Evolutionary conservation across 2,888 invertebrate species (phyloP), one percentile per base, ranked within the genome.

Genomic region (Cataglyphis rosenhaueri): DNA sequence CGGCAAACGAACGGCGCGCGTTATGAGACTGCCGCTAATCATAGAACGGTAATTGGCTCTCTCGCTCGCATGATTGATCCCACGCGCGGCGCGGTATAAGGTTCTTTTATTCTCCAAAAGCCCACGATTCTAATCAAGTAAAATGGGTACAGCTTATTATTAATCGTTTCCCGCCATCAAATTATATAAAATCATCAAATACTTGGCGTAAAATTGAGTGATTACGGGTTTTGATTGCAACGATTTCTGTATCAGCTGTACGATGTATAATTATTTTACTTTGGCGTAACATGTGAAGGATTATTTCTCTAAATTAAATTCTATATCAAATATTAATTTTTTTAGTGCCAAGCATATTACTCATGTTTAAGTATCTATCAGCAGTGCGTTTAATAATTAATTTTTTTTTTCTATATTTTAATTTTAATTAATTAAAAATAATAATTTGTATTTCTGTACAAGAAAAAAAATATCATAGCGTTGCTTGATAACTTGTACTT

Each of bases 61-160:
- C 68, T n/a, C 41, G 78, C 70, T 78, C 70, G 70, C 78, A 55
- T 76, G 78, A 78, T 70, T 68, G 71, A 71, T 79, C 59, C 78
- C 71, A 79, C 59, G 59, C 71, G 78, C 52, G 52, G n/a, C 52
- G 78, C 38, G 62, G 48, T 38, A 35, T 21, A 32, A 44, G 44
- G 48, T 48, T 79, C 71, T 71, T 79, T 71, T 59, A 48, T 79
- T 25, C 59, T 78, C 44, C 44, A 32, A 76, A 76, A 76, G 55
- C 76, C 76, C 55, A 76, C 55, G 55, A 66, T 52, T 52, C 29
- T 41, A n/a, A 55, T 29, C 38, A 29, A 35, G 76, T 55, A 75
- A 75, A 75, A 52, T 66, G 66, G 55, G 38, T 76, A 76, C 38
- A n/a, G 76, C 68, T 41, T 76, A 76, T 41, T 76, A 76, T 76